Conservation (phyloP, 2,888 invertebrate genomes). For the Acanthosoma haemorrhoidale region DNA sequence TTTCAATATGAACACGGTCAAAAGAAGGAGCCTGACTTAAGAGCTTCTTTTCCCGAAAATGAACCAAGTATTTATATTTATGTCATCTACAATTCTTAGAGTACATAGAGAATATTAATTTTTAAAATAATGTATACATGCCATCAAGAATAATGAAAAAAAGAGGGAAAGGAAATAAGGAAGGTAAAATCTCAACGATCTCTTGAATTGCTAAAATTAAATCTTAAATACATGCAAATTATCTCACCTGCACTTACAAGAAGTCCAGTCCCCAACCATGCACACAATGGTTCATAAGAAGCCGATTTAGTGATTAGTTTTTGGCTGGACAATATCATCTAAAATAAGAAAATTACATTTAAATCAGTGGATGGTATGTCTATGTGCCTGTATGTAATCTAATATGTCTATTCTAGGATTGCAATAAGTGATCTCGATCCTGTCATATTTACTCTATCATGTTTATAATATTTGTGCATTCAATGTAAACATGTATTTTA, state of each 20-base stretch:
- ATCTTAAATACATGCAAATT: neutral
- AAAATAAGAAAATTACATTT: neutral
- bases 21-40: too few species aligned
- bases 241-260: conserved; percentile 18
- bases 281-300: neutral
- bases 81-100: too few species aligned
- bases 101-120: too few species aligned
- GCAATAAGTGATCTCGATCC: too few species aligned
- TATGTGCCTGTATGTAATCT: too few species aligned
- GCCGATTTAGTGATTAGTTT: conserved; percentile 1
- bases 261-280: conserved; percentile 21
- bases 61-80: too few species aligned
- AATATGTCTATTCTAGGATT: too few species aligned
- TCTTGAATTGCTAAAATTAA: neutral
- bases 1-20: too few species aligned
- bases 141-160: neutral
- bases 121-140: neutral
- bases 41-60: too few species aligned
- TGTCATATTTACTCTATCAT: too few species aligned
- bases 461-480: too few species aligned
- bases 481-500: neutral
- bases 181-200: neutral
- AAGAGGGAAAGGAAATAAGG: neutral
- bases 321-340: conserved; percentile 1
- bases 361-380: neutral